Evolutionary conservation across 2,888 invertebrate genomes (phyloP).

Genomic region (Steinernema hermaphroditum): DNA sequence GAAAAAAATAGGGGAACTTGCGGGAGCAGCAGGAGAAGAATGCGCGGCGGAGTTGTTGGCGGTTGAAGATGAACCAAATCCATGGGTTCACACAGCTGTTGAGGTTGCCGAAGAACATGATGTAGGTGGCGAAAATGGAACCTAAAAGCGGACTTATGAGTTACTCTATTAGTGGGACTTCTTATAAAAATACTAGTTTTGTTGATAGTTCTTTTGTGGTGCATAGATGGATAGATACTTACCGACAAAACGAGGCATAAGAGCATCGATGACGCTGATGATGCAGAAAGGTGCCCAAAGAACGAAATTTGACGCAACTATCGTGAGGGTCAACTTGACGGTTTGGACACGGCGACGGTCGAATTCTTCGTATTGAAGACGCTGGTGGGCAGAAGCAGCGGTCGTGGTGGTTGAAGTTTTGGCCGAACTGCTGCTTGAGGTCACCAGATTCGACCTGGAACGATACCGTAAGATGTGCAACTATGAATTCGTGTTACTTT

Average conservation of each 20-base stretch:
- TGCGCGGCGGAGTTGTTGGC: slow-evolving; percentile 52
- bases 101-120: slow-evolving; percentile 74
- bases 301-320: slow-evolving; percentile 73
- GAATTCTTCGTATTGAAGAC: slow-evolving; percentile 47
- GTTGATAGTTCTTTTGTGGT: neutral
- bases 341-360: slow-evolving; percentile 68
- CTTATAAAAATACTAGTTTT: slow-evolving; percentile 20
- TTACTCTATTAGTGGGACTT: too few relatives aligned
- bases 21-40: slow-evolving; percentile 3
- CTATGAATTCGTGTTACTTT: too few relatives aligned
- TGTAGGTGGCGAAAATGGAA: slow-evolving; percentile 68
- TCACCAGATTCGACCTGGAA: neutral
- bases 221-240: slow-evolving; percentile 48
- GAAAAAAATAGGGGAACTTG: slow-evolving; percentile 3
- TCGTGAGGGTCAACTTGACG: slow-evolving; percentile 69
- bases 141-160: slow-evolving; percentile 41
- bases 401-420: slow-evolving; percentile 22
- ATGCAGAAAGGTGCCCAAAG: slow-evolving; percentile 75
- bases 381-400: neutral
- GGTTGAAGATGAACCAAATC: slow-evolving; percentile 71
- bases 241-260: slow-evolving; percentile 68
- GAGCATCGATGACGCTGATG: slow-evolving; percentile 67
- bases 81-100: slow-evolving; percentile 76
- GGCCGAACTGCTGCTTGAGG: neutral
- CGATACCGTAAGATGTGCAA: too few relatives aligned